A percentile compares a stretch with the other conserved stretches of the same genome.
phyloP scores from a whole-genome alignment of 2,888 invertebrate genomes.

The Ophioninae sp. region DNA sequence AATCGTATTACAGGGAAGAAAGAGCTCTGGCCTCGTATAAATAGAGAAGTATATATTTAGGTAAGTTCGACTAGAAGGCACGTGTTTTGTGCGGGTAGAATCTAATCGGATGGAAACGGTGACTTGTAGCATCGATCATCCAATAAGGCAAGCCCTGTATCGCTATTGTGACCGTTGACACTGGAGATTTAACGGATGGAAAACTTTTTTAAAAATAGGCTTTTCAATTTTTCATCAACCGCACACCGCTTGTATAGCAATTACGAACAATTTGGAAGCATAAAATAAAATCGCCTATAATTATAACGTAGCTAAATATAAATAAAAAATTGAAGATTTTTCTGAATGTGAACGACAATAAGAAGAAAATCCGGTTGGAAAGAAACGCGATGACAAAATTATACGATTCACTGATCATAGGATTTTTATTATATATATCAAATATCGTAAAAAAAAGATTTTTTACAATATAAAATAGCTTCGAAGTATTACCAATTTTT shows the following conservation, averaged over 20 bases:
- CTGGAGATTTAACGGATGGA: background rate
- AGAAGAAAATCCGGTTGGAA: background rate
- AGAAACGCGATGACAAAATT: background rate
- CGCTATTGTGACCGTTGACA: constrained; percentile 32
- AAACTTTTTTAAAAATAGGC: constrained; percentile 3
- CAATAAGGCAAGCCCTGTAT: constrained; percentile 43
- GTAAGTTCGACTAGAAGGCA: background rate
- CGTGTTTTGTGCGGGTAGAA: constrained; percentile 1
- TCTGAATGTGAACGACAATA: background rate
- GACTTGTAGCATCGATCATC: constrained; percentile 4
- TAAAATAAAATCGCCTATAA: background rate
- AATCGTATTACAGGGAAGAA: constrained; percentile 34
- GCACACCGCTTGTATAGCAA: background rate
- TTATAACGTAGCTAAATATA: background rate
- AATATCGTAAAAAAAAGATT: background rate
- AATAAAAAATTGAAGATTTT: background rate
- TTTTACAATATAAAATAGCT: background rate
- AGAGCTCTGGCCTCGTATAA: background rate
- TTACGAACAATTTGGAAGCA: background rate
- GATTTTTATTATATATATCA: background rate
- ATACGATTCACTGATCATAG: background rate
- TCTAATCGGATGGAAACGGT: constrained; percentile 24
- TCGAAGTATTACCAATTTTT: background rate
- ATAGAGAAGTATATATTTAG: constrained; percentile 14
- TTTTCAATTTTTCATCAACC: constrained; percentile 2